Conservation (phyloP, 2,797 vertebrate genomes). For the Lepilemur ruficaudatus region DNA sequence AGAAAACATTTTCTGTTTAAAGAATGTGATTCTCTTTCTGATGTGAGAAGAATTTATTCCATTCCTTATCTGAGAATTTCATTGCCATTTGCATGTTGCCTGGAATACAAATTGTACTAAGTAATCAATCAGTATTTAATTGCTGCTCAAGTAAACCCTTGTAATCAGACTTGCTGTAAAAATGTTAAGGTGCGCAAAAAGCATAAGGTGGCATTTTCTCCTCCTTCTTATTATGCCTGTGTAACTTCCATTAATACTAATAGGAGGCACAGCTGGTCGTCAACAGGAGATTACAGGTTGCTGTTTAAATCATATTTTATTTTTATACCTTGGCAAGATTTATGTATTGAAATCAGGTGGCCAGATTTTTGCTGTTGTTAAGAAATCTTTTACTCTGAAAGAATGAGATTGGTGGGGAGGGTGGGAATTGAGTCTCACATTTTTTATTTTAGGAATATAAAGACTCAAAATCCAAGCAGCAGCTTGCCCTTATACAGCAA, state of each 20-base stretch:
- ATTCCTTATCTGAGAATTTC: constrained; percentile 65
- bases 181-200: constrained; percentile 76
- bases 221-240: constrained; percentile 71
- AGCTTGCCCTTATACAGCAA: constrained; percentile 68
- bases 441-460: constrained; percentile 75
- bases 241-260: constrained; percentile 77
- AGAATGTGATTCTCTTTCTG: constrained; percentile 6
- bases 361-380: constrained; percentile 73
- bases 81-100: constrained; percentile 72
- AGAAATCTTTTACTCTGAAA: constrained; percentile 67
- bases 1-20: constrained; percentile 22
- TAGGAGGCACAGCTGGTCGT: constrained; percentile 76
- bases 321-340: constrained; percentile 74
- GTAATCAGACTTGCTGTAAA: constrained; percentile 76
- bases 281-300: constrained; percentile 78
- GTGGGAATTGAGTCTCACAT: constrained; percentile 45
- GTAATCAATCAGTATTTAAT: constrained; percentile 81
- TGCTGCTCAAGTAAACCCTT: constrained; percentile 76
- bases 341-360: constrained; percentile 75
- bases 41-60: constrained; percentile 62
- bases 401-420: constrained; percentile 50
- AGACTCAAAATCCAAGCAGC: constrained; percentile 60
- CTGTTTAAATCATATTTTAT: constrained; percentile 78
- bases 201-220: constrained; percentile 70
- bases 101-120: constrained; percentile 72